Evolutionary conservation across 1,140 invertebrate genomes (phyloP).

Genomic region (Drosophila suzukii): DNA sequence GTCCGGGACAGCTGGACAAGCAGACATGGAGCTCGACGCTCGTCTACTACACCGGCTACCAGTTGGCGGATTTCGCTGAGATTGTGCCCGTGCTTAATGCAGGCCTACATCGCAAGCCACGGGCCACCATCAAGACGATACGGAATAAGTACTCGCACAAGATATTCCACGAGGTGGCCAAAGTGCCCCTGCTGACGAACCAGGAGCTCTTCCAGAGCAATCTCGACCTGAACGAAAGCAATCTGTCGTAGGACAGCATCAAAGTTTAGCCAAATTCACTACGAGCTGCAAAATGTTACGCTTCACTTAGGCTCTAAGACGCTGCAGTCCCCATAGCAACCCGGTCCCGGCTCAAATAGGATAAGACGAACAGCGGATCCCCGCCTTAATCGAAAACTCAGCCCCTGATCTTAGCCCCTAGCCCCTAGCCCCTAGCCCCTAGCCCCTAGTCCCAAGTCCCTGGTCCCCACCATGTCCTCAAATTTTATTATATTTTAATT

Average conservation of each 20-base stretch:
- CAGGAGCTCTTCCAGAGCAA: constrained; percentile 73
- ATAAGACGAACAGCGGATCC: constrained; percentile 22
- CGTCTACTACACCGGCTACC: constrained; percentile 94
- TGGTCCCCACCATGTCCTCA: neutral
- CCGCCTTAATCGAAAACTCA: constrained; percentile 14
- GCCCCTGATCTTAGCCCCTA: neutral
- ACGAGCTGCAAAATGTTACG: constrained; percentile 51
- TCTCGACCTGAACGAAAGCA: constrained; percentile 67
- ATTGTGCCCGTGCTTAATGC: constrained; percentile 91
- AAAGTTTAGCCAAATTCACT: constrained; percentile 69
- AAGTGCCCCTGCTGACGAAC: constrained; percentile 87
- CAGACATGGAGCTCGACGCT: constrained; percentile 90
- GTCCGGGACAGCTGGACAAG: constrained; percentile 79
- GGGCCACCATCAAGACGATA: constrained; percentile 92
- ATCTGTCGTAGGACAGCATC: constrained; percentile 16
- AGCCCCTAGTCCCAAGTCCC: neutral
- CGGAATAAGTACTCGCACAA: constrained; percentile 97
- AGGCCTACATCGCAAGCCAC: constrained; percentile 90
- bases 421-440: neutral
- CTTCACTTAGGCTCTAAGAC: constrained; percentile 50
- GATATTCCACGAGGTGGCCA: constrained; percentile 94
- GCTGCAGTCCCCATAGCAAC: constrained; percentile 2
- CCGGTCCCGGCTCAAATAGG: neutral
- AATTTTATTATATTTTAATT: constrained; percentile 15
- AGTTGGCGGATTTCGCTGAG: constrained; percentile 89